Conservation (phyloP, 37 sponge, comb jelly and placozoan genomes). For the Petrosia ficiformis region DNA sequence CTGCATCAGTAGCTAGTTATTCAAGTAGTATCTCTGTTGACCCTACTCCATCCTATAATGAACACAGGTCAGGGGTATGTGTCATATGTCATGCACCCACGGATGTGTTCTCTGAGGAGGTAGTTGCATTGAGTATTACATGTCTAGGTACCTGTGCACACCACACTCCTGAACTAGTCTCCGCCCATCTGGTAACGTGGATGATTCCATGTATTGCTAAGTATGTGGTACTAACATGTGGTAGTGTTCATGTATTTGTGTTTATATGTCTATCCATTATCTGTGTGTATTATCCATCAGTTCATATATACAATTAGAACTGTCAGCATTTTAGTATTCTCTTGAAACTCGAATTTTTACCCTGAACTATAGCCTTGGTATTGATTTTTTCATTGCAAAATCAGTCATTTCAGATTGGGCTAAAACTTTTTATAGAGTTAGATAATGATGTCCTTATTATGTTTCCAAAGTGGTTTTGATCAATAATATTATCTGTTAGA, state of each 20-base stretch:
- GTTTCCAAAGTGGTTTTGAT: no score
- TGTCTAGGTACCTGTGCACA: constrained; percentile 50
- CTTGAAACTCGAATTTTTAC: no score
- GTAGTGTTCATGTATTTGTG: background rate
- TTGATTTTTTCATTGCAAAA: no score
- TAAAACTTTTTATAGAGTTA: no score
- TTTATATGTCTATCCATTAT: background rate
- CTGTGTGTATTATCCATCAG: no score
- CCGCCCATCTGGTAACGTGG: constrained; percentile 34
- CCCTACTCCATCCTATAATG: no score
- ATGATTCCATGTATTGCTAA: constrained; percentile 46
- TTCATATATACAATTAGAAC: no score
- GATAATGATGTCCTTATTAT: background rate
- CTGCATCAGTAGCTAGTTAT: background rate
- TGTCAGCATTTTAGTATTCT: no score
- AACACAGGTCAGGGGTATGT: constrained; percentile 29
- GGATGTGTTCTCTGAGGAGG: constrained; percentile 42
- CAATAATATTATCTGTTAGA: no score
- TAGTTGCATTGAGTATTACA: constrained; percentile 27
- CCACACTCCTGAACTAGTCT: constrained; percentile 28
- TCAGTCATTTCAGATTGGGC: no score
- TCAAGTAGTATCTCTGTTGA: background rate
- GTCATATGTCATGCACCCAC: constrained; percentile 18
- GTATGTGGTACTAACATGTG: background rate
- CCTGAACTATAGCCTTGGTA: no score